Evolutionary conservation across 1,140 invertebrate species (phyloP).

Genomic region (Drosophila virilis): DNA sequence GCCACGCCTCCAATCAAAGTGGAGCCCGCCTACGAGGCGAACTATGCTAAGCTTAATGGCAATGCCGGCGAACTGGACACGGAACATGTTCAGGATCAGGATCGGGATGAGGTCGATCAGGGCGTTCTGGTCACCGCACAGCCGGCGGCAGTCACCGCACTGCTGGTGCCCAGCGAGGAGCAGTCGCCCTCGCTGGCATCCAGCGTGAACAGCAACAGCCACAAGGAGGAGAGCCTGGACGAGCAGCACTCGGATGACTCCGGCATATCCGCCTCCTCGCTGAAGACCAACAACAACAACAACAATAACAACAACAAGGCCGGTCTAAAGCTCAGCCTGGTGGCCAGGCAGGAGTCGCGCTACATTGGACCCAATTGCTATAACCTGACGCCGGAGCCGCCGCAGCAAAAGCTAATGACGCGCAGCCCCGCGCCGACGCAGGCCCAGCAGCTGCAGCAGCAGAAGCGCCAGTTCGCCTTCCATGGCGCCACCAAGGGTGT

Average conservation of each 20-base stretch:
- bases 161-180: constrained; percentile 63
- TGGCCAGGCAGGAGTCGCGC: constrained; percentile 59
- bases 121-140: constrained; percentile 66
- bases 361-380: constrained; percentile 84
- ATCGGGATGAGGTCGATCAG: constrained; percentile 26
- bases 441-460: constrained; percentile 86
- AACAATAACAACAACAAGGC: constrained; percentile 31
- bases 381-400: constrained; percentile 84
- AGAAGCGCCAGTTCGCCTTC: constrained; percentile 86
- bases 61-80: constrained; percentile 15
- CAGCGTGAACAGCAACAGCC: constrained; percentile 65
- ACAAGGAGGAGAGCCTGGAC: constrained; percentile 78
- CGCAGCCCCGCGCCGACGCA: constrained; percentile 85
- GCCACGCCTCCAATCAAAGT: constrained; percentile 36
- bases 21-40: constrained; percentile 61
- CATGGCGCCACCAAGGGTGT: constrained; percentile 88
- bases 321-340: constrained; percentile 55
- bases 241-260: constrained; percentile 81
- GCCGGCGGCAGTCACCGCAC: constrained; percentile 41
- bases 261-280: constrained; percentile 76
- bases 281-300: constrained; percentile 47
- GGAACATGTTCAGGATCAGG: constrained; percentile 8
- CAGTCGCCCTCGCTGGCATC: constrained; percentile 71
- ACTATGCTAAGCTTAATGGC: constrained; percentile 58
- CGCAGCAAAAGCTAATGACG: constrained; percentile 85